Evolutionary conservation across 2,113 vertebrate genomes (phyloP), one percentile per base, ranked within the genome.

Genomic region (Motacilla alba): DNA sequence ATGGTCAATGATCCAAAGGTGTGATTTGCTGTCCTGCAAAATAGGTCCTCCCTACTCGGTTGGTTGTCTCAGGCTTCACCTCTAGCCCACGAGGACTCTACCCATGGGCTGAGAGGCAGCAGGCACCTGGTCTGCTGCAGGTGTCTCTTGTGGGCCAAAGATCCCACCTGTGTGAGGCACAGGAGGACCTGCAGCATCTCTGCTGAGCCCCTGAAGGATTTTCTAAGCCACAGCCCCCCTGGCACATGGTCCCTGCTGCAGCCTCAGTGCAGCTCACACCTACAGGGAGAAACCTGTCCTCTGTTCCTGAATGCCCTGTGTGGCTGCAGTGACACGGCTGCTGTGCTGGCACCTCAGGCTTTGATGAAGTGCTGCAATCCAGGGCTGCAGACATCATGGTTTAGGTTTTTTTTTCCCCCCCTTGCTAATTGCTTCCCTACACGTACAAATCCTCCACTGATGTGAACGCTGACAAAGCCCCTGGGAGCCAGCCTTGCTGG

Each of bases 31-130:
- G 19, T 21, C 3, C 10, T 30, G 31, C 8, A 2, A 41, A 44
- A 49, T 8, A 31, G 3, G 2, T 74, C 18, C 6, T 27, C 59
- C 43, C 41, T 24, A 31, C 58, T 46, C 13, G 67, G 2, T 19
- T 21, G 18, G 18, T 30, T 28, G 5, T 3, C 6, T 22, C 9
- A 2, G 30, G 22, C 24, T 37, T 46, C 33, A 9, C 20, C n/a
- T 53, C 12, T 2, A 9, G 58, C 11, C 22, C 6, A 0, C 0
- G 3, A 14, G 31, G n/a, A n/a, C 46, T 64, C 41, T 9, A 1
- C 21, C 21, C 9, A 31, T 1, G 43, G 39, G 70, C 52, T 44
- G 47, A 24, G 19, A 11, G 21, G 60, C 37, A n/a, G 73, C 39
- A 19, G 56, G 2, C 1, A 1, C 52, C 14, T 4, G 3, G 6